A percentile compares a stretch with the other conserved stretches of the same genome.
Conservation (phyloP, 2,888 invertebrate species). For the Priocnemis perturbator region DNA sequence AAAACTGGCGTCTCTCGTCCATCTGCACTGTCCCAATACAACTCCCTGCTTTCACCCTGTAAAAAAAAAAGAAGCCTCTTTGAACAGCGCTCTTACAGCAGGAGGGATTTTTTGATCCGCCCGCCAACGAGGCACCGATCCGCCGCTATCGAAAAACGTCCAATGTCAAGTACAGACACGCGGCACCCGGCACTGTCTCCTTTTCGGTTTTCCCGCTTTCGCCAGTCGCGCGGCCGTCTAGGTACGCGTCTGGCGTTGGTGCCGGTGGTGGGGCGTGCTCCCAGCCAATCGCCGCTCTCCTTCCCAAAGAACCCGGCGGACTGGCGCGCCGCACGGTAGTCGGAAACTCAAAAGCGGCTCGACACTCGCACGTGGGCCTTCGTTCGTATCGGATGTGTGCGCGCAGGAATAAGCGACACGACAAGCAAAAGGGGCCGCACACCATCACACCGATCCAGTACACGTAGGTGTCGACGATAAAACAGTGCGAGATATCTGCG, state of each 20-base stretch:
- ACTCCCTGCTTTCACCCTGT: no score
- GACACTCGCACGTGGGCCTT: constrained; percentile 74
- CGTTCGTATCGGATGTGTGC: constrained; percentile 64
- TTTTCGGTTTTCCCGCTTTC: constrained; percentile 1
- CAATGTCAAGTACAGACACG: no score
- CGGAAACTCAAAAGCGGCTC: constrained; percentile 58
- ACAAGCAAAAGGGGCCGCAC: not conserved
- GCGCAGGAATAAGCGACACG: constrained; percentile 21
- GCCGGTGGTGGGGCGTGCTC: constrained; percentile 4
- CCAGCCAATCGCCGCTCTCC: constrained; percentile 42
- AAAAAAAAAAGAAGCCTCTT: no score
- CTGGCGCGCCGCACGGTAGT: constrained; percentile 63
- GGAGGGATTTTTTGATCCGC: no score
- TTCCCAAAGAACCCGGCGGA: constrained; percentile 49
- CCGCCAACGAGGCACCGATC: no score
- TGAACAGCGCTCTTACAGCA: no score
- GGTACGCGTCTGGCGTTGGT: not conserved
- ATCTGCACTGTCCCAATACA: no score
- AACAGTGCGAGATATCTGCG: not conserved
- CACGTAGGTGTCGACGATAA: not conserved
- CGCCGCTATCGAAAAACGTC: no score
- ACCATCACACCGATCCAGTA: not conserved
- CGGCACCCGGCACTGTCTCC: constrained; percentile 4
- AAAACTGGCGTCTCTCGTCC: no score
- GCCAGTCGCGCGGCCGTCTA: constrained; percentile 15